Conservation (phyloP, 2,113 vertebrate species). For the Protobothrops flavoviridis region DNA sequence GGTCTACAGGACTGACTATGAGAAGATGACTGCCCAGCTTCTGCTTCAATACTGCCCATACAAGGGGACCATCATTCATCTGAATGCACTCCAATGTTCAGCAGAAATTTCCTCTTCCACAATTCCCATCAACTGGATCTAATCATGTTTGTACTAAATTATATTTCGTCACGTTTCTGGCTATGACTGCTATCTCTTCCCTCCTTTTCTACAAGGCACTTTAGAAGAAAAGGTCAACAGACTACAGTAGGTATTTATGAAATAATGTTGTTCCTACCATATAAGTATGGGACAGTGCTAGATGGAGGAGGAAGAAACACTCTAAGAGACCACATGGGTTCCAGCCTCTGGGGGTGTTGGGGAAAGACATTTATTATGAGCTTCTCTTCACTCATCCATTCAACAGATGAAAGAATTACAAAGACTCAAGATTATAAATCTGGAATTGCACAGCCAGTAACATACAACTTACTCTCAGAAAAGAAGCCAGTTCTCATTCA, state of each 20-base stretch:
- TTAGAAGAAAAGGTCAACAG: background rate
- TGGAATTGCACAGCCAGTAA: background rate
- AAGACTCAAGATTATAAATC: background rate
- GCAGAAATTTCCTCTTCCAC: background rate
- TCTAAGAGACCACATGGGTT: background rate
- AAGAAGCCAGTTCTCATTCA: background rate
- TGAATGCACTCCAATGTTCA: background rate
- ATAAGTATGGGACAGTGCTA: background rate
- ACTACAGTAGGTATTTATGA: background rate
- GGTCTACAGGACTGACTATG: background rate
- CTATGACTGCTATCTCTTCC: rapidly evolving
- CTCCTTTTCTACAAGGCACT: rapidly evolving
- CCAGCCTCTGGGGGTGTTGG: background rate
- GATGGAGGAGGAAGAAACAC: background rate
- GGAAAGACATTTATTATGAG: background rate
- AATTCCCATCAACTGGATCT: background rate
- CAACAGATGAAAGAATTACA: background rate
- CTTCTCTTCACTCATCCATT: background rate
- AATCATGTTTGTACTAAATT: background rate
- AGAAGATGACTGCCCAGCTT: background rate
- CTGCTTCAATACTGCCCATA: background rate
- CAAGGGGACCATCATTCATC: background rate
- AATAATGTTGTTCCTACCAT: background rate
- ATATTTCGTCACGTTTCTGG: background rate
- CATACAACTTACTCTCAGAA: background rate